Evolutionary conservation across 2,113 vertebrate genomes (phyloP).

Genomic region (Pangasianodon gigas): DNA sequence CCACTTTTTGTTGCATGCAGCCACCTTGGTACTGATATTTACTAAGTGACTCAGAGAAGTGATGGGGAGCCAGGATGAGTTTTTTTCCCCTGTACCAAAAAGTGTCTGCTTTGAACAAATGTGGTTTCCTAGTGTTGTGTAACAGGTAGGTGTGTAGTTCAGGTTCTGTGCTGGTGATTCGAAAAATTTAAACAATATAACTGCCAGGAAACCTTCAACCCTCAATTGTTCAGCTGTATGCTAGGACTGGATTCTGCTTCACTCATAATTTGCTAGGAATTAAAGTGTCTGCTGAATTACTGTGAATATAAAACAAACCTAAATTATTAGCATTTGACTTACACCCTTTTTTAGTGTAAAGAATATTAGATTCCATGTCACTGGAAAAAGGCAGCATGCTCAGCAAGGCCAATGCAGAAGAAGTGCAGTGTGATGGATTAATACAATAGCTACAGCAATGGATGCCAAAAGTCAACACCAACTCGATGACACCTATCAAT

Average conservation of each 20-base stretch:
- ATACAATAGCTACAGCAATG: not conserved
- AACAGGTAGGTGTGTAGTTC: not conserved
- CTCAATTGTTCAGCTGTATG: not conserved
- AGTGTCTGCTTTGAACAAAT: not conserved
- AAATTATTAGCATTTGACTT: not conserved
- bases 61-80: not conserved
- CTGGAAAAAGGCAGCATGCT: not conserved
- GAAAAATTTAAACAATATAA: not conserved
- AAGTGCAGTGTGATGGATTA: not conserved
- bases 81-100: constrained; percentile 3
- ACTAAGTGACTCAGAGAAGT: not conserved
- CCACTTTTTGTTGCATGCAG: not conserved
- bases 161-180: not conserved
- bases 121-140: not conserved
- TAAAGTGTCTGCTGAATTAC: not conserved
- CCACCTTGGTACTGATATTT: not conserved
- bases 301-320: not conserved
- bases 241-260: not conserved
- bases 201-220: not conserved
- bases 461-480: not conserved
- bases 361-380: not conserved
- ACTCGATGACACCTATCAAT: not conserved
- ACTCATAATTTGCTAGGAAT: not conserved
- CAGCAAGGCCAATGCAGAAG: not conserved
- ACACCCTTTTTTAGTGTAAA: not conserved